These are phyloP conservation scores for Asarcornis scutulata DNA, from an alignment of 2,113 vertebrate species.

Conservation along the genomic window DNA sequence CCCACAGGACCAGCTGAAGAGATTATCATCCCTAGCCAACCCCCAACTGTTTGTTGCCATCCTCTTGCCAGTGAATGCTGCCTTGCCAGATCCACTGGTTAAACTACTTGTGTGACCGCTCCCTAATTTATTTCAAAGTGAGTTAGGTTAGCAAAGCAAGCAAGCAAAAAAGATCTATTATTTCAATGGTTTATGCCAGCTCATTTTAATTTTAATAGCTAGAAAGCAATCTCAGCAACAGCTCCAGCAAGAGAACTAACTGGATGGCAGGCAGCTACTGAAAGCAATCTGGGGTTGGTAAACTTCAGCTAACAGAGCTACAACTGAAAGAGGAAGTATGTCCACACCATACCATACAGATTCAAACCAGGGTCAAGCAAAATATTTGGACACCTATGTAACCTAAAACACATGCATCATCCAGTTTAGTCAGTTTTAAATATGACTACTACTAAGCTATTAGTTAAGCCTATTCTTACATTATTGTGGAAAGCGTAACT, in stretches of 20 bases:
- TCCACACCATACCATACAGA: not conserved
- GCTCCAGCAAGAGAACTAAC: slow-evolving; percentile 27
- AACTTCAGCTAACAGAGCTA: slow-evolving; percentile 2
- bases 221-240: slow-evolving; percentile 41
- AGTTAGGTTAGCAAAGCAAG: slow-evolving; percentile 34
- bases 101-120: slow-evolving; percentile 46
- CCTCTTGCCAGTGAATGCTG: slow-evolving; percentile 40
- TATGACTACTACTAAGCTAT: not conserved
- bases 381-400: not conserved
- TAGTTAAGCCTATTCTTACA: not conserved
- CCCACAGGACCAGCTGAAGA: slow-evolving; percentile 58
- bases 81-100: slow-evolving; percentile 54
- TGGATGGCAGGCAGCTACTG: slow-evolving; percentile 12
- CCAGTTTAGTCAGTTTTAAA: not conserved
- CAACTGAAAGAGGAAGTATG: not conserved
- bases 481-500: not conserved
- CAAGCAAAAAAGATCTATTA: slow-evolving; percentile 43
- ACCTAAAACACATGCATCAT: not conserved
- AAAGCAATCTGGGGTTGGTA: not conserved
- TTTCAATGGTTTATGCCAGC: slow-evolving; percentile 36
- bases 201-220: slow-evolving; percentile 64
- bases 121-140: slow-evolving; percentile 54
- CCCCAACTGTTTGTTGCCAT: slow-evolving; percentile 57
- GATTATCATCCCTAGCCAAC: slow-evolving; percentile 45
- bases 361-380: not conserved